These are phyloP conservation scores for Neolamprologus fasciatus DNA, from an alignment of 2,113 vertebrate genomes.

Conservation along the genomic window DNA sequence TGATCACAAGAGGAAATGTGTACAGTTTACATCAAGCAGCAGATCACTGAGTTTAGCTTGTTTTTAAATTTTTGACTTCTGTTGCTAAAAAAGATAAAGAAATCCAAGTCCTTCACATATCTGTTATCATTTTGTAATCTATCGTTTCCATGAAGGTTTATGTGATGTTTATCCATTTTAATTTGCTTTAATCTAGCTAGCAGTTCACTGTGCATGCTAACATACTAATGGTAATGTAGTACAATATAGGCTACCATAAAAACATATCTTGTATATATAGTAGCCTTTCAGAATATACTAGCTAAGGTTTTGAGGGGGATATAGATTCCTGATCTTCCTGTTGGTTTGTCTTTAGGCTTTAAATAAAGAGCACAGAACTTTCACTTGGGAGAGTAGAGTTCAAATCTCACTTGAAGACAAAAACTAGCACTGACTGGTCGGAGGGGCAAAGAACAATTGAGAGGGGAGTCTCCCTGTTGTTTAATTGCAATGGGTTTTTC, in stretches of 20 bases:
- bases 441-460: background rate
- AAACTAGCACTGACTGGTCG: background rate
- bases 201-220: background rate
- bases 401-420: background rate
- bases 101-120: background rate
- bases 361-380: background rate
- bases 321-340: background rate
- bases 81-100: background rate
- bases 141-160: background rate
- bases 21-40: background rate
- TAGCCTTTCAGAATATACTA: background rate
- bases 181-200: background rate
- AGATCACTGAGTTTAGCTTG: background rate
- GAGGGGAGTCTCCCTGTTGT: background rate
- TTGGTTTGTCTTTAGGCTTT: background rate
- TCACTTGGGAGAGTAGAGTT: background rate
- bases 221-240: background rate
- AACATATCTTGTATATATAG: background rate
- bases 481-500: background rate
- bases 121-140: background rate
- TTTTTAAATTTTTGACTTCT: background rate
- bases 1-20: background rate
- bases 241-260: background rate
- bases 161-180: background rate
- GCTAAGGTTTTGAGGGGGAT: background rate